These are phyloP conservation scores for Halocaridina rubra DNA, from an alignment of 2,888 invertebrate genomes.

Conservation along the genomic window DNA sequence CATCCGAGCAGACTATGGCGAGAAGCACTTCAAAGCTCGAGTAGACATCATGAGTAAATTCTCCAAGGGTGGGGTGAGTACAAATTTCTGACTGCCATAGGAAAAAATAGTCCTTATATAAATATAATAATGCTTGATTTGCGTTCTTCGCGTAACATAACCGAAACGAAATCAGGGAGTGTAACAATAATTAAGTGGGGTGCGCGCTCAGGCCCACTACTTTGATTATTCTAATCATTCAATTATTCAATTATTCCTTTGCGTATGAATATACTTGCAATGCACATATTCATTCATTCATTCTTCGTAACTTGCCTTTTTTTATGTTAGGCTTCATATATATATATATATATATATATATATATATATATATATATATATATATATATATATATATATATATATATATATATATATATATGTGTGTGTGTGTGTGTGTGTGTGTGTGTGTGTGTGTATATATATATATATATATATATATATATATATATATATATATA, in stretches of 20 bases:
- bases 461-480: not conserved
- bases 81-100: too few species aligned
- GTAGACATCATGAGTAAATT: constrained; percentile 81
- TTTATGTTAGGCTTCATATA: not conserved
- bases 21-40: constrained; percentile 85
- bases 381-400: not conserved
- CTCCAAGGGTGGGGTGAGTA: constrained; percentile 19
- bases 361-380: not conserved
- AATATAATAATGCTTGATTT: too few species aligned
- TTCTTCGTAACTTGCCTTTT: too few species aligned
- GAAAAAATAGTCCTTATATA: too few species aligned
- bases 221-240: too few species aligned
- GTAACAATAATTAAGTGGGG: too few species aligned
- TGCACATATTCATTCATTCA: too few species aligned
- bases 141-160: too few species aligned
- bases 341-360: not conserved
- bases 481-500: not conserved
- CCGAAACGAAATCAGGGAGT: too few species aligned
- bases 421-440: not conserved
- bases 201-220: too few species aligned
- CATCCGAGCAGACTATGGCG: constrained; percentile 81
- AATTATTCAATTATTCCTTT: too few species aligned
- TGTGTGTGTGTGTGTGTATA: not conserved
- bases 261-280: too few species aligned
- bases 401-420: not conserved